phyloP scores from a whole-genome alignment of 2,797 vertebrate species.

The Phrynocephalus guinanensis region DNA sequence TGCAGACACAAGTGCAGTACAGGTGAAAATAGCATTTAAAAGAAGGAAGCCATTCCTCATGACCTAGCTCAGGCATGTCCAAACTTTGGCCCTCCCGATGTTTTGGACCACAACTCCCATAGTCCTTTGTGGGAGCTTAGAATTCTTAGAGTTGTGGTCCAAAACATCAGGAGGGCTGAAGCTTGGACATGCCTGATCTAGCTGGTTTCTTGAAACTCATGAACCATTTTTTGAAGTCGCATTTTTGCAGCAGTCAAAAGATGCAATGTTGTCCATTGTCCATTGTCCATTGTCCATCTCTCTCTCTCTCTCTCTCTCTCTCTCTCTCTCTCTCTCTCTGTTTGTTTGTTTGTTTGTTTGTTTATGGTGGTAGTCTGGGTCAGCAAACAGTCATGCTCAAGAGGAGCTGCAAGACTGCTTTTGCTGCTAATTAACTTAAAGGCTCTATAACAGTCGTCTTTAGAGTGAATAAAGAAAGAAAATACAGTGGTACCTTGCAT shows the following conservation, averaged over 20 bases:
- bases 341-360: neutral
- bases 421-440: slow-evolving; percentile 60
- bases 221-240: neutral
- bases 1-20: neutral
- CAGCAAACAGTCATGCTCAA: slow-evolving; percentile 65
- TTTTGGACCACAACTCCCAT: too few relatives aligned
- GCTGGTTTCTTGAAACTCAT: neutral
- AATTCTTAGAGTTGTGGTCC: too few relatives aligned
- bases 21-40: neutral
- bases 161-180: too few relatives aligned
- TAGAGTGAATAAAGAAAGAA: too few relatives aligned
- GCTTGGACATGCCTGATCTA: neutral
- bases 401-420: slow-evolving; percentile 65
- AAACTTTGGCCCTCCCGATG: too few relatives aligned
- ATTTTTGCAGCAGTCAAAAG: neutral
- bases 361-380: slow-evolving; percentile 73
- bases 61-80: neutral
- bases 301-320: neutral
- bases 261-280: accelerated
- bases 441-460: slow-evolving; percentile 2
- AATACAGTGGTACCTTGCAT: too few relatives aligned
- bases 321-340: neutral
- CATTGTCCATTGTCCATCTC: slow-evolving; percentile 25
- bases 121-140: too few relatives aligned
- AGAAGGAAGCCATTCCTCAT: neutral